Base-by-base conservation (phyloP, 2,113 vertebrate species). In the Empidonax alnorum region DNA sequence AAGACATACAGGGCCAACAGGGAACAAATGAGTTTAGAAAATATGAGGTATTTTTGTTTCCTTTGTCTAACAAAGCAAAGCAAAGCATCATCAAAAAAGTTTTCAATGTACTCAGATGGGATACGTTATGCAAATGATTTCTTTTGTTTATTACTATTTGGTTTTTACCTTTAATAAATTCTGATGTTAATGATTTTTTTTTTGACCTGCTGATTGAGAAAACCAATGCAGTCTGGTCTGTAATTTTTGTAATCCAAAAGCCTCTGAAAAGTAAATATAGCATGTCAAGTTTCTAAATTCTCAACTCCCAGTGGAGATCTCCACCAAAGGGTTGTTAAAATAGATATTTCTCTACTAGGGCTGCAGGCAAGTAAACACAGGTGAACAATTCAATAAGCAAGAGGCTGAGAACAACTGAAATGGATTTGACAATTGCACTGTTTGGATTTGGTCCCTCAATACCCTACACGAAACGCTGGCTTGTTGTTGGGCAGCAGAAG, bases 211-310 rank as follows among this genome's bases (percentile, higher is more conserved):
- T 69, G 44, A 61, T 37, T 65, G 35, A 61, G 49, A 91, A 89
- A 83, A 61, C 10, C 58, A 23, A 23, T 2, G 2, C 17, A 62
- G 50, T 83, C 42, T 61, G 19, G n/a, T 23, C n/a, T 0, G 0
- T 42, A 69, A 67, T 73, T 62, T 17, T n/a, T 27, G 12, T 23
- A 95, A 88, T 10, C 0, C 14, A 74, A 59, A 59, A 77, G 20
- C 15, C 44, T 84, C 47, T 81, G 21, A 71, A 78, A 84, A 90
- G 10, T 27, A 89, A 81, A 89, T 42, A 73, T 5, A 69, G 33
- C 23, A 71, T 7, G 55, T 22, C 14, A 90, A 61, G 12, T 75
- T 90, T 71, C 68, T 67, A 44, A 89, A 89, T 77, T 81, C 30
- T 84, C 21, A 59, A 2, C 68, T 95, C 33, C 30, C 52, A 41